Percentiles rank a stretch among this genome's conserved stretches.
Evolutionary conservation across 2,888 invertebrate genomes (phyloP).

Genomic region (Hymenopus coronatus): DNA sequence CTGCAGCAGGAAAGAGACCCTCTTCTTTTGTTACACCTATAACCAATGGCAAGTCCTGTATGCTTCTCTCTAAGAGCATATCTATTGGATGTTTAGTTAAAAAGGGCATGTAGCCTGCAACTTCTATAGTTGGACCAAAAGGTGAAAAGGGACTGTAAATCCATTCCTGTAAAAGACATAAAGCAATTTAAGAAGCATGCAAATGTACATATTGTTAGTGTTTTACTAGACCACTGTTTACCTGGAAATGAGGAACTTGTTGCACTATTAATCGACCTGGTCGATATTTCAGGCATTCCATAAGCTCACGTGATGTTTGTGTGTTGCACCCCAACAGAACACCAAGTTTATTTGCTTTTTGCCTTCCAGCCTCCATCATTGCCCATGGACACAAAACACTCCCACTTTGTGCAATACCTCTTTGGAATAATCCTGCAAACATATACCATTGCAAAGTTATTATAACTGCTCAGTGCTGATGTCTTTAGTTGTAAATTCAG

Average conservation of each 20-base stretch:
- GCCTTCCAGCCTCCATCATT: slow-evolving; percentile 54
- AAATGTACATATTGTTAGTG: background rate
- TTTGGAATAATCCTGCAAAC: slow-evolving; percentile 55
- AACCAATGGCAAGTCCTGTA: slow-evolving; percentile 45
- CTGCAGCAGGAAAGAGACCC: slow-evolving; percentile 42
- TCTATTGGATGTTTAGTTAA: slow-evolving; percentile 43
- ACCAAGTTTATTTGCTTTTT: slow-evolving; percentile 61
- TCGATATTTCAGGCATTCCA: slow-evolving; percentile 62
- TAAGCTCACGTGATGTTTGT: slow-evolving; percentile 52
- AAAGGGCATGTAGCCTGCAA: slow-evolving; percentile 40
- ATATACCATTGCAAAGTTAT: background rate
- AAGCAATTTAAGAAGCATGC: background rate
- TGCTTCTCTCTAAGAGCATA: slow-evolving; percentile 42
- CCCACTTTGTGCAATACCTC: slow-evolving; percentile 70
- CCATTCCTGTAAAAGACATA: slow-evolving; percentile 36
- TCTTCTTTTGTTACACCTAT: slow-evolving; percentile 46
- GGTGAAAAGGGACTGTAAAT: slow-evolving; percentile 41
- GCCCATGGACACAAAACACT: slow-evolving; percentile 62
- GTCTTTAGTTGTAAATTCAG: too few species aligned
- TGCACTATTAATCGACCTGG: slow-evolving; percentile 60
- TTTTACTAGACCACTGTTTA: slow-evolving; percentile 37
- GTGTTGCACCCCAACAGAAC: slow-evolving; percentile 62
- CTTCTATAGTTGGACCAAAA: slow-evolving; percentile 48
- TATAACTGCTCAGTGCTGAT: too few species aligned
- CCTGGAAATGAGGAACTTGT: slow-evolving; percentile 58